phyloP scores from a whole-genome alignment of 2,113 vertebrate species.

The Oreochromis spilurus region DNA sequence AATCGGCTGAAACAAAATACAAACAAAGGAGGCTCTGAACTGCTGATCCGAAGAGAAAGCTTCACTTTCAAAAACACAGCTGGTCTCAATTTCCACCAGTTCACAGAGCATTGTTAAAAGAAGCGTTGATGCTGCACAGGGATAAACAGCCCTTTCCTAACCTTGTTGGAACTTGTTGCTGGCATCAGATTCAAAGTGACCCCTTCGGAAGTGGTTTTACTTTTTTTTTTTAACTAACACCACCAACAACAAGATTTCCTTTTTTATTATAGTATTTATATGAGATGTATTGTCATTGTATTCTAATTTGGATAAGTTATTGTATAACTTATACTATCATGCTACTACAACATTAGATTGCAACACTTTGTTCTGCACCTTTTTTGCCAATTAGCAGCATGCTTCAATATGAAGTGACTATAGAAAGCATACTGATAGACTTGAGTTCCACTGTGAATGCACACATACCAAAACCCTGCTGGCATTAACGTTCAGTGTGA shows the following conservation, averaged over 20 bases:
- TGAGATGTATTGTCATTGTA: neutral
- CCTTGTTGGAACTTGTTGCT: neutral
- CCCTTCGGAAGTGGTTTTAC: neutral
- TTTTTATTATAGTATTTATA: neutral
- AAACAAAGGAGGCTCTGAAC: neutral
- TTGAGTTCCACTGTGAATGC: neutral
- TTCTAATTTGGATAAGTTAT: fast-evolving
- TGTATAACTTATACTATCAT: neutral
- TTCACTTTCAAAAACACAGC: neutral
- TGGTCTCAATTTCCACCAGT: neutral
- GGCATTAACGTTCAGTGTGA: neutral
- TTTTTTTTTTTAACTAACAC: neutral
- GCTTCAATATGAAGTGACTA: neutral
- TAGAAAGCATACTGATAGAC: neutral
- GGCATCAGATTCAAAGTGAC: neutral
- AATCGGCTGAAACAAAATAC: neutral
- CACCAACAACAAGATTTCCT: neutral
- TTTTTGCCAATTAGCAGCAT: neutral
- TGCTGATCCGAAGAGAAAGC: neutral
- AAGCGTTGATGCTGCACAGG: neutral
- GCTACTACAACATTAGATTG: neutral
- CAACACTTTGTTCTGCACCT: neutral
- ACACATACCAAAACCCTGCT: neutral
- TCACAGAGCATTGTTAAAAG: neutral
- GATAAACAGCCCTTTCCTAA: neutral